Conservation (phyloP, 2,888 invertebrate species). For the Drosophila cracens region DNA sequence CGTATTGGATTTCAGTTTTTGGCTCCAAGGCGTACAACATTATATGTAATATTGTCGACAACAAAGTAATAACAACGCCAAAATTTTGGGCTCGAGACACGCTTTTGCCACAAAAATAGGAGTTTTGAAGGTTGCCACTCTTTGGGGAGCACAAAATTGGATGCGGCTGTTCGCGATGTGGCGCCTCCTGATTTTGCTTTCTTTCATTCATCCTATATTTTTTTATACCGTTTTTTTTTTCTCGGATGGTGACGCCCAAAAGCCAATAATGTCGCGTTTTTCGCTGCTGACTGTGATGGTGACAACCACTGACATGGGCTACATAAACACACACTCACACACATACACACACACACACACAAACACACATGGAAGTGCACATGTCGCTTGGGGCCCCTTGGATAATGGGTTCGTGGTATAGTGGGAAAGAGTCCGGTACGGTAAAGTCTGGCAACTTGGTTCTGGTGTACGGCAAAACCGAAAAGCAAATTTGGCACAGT, state of each 20-base stretch:
- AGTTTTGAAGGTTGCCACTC: neutral
- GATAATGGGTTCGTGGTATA: constrained; percentile 33
- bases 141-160: neutral
- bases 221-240: neutral
- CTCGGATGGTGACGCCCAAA: constrained; percentile 58
- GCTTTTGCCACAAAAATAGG: constrained; percentile 1
- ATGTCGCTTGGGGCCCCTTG: constrained; percentile 26
- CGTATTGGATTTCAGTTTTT: constrained; percentile 27
- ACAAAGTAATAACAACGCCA: constrained; percentile 38
- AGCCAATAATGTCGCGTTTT: constrained; percentile 69
- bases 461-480: constrained; percentile 23
- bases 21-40: constrained; percentile 30
- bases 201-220: neutral
- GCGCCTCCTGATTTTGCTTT: constrained; percentile 47
- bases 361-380: constrained; percentile 21
- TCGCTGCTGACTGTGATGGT: constrained; percentile 64
- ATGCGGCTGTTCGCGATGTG: constrained; percentile 10
- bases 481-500: constrained; percentile 70
- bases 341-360: constrained; percentile 15
- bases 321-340: constrained; percentile 9
- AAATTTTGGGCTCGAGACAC: constrained; percentile 8
- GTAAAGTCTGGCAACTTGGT: neutral
- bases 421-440: constrained; percentile 6
- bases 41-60: constrained; percentile 36
- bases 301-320: constrained; percentile 72